A percentile compares a stretch with the other conserved stretches of the same genome.
These are phyloP conservation scores for Pterobdella sp. DNA, from an alignment of 2,888 invertebrate species.

Conservation along the genomic window DNA sequence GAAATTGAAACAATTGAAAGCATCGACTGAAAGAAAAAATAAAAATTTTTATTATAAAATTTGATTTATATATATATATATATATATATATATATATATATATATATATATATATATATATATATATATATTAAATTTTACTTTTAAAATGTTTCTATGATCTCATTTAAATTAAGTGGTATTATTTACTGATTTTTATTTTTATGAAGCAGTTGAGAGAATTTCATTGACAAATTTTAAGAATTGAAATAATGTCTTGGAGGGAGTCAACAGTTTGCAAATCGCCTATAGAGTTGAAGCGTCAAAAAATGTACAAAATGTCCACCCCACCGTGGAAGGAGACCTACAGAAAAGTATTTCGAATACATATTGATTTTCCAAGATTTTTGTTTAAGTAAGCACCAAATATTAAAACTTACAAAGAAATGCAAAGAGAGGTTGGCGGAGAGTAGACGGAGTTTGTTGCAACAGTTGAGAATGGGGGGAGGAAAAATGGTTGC, in stretches of 20 bases:
- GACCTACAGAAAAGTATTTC: slow-evolving; percentile 23
- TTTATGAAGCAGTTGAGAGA: background rate
- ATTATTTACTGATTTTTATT: background rate
- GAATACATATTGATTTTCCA: background rate
- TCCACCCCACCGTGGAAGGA: slow-evolving; percentile 29
- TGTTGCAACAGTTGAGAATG: background rate
- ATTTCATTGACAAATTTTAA: background rate
- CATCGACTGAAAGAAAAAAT: too few relatives aligned
- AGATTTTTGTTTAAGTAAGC: too few relatives aligned
- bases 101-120: background rate
- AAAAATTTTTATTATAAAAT: slow-evolving; percentile 1
- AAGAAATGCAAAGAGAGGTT: background rate
- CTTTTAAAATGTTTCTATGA: background rate
- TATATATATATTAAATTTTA: background rate
- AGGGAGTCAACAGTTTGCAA: slow-evolving; percentile 10
- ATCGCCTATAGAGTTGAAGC: slow-evolving; percentile 21
- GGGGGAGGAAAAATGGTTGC: background rate
- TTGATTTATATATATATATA: background rate
- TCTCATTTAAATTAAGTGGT: background rate
- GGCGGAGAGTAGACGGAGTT: slow-evolving; percentile 8
- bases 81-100: slow-evolving; percentile 6
- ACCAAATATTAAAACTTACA: too few relatives aligned
- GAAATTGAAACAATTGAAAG: too few relatives aligned
- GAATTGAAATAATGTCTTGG: background rate
- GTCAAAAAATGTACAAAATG: slow-evolving; percentile 24